A percentile compares a stretch with the other conserved stretches of the same genome.
Evolutionary conservation across 2,113 vertebrate genomes (phyloP).

Genomic region (Myrmecophaga tridactyla): DNA sequence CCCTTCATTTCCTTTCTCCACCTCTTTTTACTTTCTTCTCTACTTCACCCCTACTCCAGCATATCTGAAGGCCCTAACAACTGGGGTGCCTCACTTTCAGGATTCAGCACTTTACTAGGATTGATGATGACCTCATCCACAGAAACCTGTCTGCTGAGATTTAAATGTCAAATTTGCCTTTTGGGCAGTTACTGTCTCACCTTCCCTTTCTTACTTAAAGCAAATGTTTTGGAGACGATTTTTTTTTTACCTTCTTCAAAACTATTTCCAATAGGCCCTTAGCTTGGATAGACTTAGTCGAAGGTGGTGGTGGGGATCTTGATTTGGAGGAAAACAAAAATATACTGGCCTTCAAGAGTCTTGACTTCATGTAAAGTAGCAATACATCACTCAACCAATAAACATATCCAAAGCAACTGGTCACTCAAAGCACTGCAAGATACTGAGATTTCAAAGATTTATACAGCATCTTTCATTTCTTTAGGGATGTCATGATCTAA

Average conservation of each 20-base stretch:
- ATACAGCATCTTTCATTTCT: not conserved
- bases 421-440: not conserved
- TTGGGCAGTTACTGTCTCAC: not conserved
- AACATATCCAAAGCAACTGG: not conserved
- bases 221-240: not conserved
- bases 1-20: not conserved
- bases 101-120: not conserved
- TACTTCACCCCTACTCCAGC: not conserved
- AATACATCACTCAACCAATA: not conserved
- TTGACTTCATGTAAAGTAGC: not conserved
- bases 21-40: not conserved
- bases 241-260: not conserved
- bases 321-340: not conserved
- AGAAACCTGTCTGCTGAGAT: not conserved
- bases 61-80: not conserved
- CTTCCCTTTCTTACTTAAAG: constrained; percentile 10
- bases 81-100: no score
- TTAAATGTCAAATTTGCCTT: not conserved
- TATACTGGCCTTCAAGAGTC: not conserved
- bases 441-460: constrained; percentile 23
- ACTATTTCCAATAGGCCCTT: not conserved
- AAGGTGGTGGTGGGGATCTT: not conserved
- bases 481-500: not conserved
- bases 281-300: not conserved
- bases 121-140: not conserved